Conservation (phyloP, 1,140 invertebrate genomes). For the Ceratosolen fusciceps region DNA sequence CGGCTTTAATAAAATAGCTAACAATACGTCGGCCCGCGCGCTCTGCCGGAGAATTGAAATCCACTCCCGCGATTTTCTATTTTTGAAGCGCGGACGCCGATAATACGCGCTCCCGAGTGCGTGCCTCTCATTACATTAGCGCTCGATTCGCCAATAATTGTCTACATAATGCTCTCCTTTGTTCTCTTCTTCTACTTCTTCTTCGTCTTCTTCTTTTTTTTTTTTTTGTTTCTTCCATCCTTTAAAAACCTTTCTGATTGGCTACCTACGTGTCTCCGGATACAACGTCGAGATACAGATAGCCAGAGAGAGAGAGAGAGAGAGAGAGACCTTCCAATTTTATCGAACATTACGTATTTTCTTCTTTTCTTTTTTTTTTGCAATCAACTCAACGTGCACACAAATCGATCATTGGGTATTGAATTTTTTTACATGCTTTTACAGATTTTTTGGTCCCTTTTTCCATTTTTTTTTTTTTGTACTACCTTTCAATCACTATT, state of each 20-base stretch:
- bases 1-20: background rate
- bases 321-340: background rate
- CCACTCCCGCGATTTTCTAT: conserved; percentile 12
- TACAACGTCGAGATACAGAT: background rate
- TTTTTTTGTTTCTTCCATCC: too few relatives aligned
- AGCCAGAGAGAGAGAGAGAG: background rate
- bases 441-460: background rate
- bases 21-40: background rate
- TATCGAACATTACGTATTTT: background rate
- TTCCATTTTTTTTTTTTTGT: background rate
- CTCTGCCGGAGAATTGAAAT: conserved; percentile 36
- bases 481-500: background rate
- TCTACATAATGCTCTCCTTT: background rate
- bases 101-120: background rate
- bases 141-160: conserved; percentile 41
- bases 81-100: conserved; percentile 5
- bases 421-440: background rate
- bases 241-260: conserved; percentile 8
- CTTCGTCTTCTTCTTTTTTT: too few relatives aligned
- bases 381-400: background rate
- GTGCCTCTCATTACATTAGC: conserved; percentile 31
- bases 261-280: background rate
- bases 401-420: background rate
- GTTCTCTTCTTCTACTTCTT: too few relatives aligned
- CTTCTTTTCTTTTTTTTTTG: too few relatives aligned